Percentiles rank a stretch among this genome's conserved stretches.
These are phyloP conservation scores for Gibbula magus DNA, from an alignment of 2,888 invertebrate genomes.

Conservation along the genomic window DNA sequence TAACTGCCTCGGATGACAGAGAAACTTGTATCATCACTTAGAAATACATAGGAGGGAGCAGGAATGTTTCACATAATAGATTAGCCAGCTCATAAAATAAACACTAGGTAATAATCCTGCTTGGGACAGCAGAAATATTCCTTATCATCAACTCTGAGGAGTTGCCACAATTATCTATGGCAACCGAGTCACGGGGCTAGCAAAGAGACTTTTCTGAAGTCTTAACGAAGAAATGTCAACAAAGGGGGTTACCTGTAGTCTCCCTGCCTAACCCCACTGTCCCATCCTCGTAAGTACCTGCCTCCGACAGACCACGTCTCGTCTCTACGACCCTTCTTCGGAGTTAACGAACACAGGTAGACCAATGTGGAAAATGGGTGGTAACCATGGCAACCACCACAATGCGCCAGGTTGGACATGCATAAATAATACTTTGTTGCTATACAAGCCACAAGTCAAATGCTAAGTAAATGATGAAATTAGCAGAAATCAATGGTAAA, in stretches of 20 bases:
- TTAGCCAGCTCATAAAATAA: neutral
- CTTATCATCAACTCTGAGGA: neutral
- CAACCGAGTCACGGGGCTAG: neutral
- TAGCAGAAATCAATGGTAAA: conserved; percentile 23
- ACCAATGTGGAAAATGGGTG: conserved; percentile 57
- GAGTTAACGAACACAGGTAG: conserved; percentile 13
- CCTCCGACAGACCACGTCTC: conserved; percentile 1
- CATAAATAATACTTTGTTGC: conserved; percentile 67
- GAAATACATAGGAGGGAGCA: no score
- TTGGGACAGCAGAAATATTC: neutral
- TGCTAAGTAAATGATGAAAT: conserved; percentile 28
- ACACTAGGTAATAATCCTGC: neutral
- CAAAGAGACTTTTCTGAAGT: neutral
- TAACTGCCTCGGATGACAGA: no score
- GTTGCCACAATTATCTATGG: conserved; percentile 5
- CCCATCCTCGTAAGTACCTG: neutral
- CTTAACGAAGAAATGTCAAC: neutral
- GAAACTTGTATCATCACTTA: no score
- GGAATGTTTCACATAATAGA: neutral
- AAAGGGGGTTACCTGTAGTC: neutral
- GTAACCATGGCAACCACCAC: conserved; percentile 60
- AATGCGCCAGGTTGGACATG: conserved; percentile 61
- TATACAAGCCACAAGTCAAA: conserved; percentile 49
- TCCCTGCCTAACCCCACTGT: neutral
- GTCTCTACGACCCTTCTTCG: neutral